A percentile compares a stretch with the other conserved stretches of the same genome.
These are phyloP conservation scores for Tromatobia lineatoria DNA, from an alignment of 2,888 invertebrate genomes.

Conservation along the genomic window DNA sequence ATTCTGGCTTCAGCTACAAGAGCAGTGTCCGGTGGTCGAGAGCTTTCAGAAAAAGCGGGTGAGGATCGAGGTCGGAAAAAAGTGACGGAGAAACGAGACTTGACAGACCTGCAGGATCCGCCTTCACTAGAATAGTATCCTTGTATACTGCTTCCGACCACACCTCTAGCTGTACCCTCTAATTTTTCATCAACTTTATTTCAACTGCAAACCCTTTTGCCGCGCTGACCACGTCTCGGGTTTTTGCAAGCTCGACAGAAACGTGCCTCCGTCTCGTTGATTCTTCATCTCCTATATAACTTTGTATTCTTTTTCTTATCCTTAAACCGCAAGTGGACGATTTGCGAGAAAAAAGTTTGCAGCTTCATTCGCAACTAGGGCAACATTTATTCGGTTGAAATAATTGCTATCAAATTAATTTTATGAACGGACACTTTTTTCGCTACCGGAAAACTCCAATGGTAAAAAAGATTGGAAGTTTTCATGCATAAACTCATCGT, in stretches of 20 bases:
- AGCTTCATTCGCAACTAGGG: no score
- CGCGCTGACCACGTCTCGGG: constrained; percentile 14
- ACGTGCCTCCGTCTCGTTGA: constrained; percentile 40
- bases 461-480: no score
- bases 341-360: neutral
- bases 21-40: neutral
- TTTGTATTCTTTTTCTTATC: neutral
- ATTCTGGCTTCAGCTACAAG: neutral
- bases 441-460: no score
- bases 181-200: constrained; percentile 33
- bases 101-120: constrained; percentile 3
- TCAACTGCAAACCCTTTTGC: neutral
- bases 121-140: neutral
- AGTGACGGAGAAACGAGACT: constrained; percentile 13
- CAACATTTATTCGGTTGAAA: no score
- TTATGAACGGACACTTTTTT: no score
- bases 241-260: constrained; percentile 55
- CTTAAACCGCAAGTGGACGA: no score
- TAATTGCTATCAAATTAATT: no score
- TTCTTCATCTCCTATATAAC: neutral
- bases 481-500: no score
- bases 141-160: neutral
- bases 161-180: constrained; percentile 1
- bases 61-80: neutral
- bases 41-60: neutral